Percentiles rank a stretch among this genome's conserved stretches.
Evolutionary conservation across 2,113 vertebrate genomes (phyloP).

Genomic region (Sapayoa aenigma): DNA sequence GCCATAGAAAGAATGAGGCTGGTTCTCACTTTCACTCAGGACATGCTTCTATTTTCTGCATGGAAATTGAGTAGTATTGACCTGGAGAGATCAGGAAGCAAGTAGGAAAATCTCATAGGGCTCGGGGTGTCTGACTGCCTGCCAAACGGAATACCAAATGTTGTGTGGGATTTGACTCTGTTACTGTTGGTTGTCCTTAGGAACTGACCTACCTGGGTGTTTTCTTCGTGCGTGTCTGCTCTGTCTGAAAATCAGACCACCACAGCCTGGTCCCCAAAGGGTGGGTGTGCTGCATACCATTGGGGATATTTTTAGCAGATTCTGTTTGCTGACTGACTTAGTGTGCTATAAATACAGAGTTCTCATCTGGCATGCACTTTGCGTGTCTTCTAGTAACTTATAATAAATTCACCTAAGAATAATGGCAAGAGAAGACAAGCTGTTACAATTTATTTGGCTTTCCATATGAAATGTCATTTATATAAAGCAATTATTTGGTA

Average conservation of each 20-base stretch:
- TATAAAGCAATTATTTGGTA: constrained; percentile 1
- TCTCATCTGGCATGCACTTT: constrained; percentile 47
- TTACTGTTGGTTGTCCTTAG: neutral
- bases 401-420: constrained; percentile 14
- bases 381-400: constrained; percentile 28
- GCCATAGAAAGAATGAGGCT: neutral
- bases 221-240: neutral
- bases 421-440: neutral
- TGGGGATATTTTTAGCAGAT: constrained; percentile 57
- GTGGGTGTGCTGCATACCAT: constrained; percentile 49
- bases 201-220: neutral
- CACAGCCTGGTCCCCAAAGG: constrained; percentile 13
- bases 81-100: neutral
- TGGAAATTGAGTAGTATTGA: neutral
- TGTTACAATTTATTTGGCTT: neutral
- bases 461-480: neutral
- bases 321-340: constrained; percentile 58
- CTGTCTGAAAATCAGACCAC: constrained; percentile 24
- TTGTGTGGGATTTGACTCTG: neutral
- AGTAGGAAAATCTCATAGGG: neutral
- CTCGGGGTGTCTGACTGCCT: neutral
- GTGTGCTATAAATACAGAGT: constrained; percentile 54
- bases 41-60: neutral
- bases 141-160: neutral
- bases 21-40: neutral